These are phyloP conservation scores for Brachyhypopomus occidentalis DNA, from an alignment of 2,113 vertebrate genomes.

Conservation along the genomic window DNA sequence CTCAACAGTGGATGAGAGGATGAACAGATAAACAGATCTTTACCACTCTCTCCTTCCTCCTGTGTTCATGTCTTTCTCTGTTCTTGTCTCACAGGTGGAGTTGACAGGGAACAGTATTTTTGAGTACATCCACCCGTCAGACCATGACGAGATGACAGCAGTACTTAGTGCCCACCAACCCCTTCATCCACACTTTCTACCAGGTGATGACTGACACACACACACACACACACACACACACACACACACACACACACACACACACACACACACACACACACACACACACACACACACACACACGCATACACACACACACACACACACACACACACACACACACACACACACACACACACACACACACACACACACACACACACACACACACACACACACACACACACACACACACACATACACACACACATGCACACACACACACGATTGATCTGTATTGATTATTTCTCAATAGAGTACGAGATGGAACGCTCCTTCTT, in stretches of 20 bases:
- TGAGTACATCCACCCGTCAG: slow-evolving; percentile 94
- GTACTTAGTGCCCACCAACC: slow-evolving; percentile 86
- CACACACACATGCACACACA: slow-evolving; percentile 25
- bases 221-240: slow-evolving; percentile 8
- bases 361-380: slow-evolving; percentile 1
- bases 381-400: not conserved
- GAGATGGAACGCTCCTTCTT: slow-evolving; percentile 93
- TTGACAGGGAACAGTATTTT: slow-evolving; percentile 96
- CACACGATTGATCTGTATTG: not conserved
- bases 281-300: not conserved
- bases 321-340: slow-evolving; percentile 4
- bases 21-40: not conserved
- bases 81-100: slow-evolving; percentile 81
- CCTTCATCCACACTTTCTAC: slow-evolving; percentile 82
- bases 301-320: not conserved
- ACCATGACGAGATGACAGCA: slow-evolving; percentile 93
- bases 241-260: not conserved
- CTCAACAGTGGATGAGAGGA: too few species aligned
- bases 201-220: slow-evolving; percentile 71
- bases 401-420: slow-evolving; percentile 1
- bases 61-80: not conserved
- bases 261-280: not conserved
- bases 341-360: not conserved
- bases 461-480: slow-evolving; percentile 78
- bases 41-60: slow-evolving; percentile 18